Base-by-base conservation (phyloP, 2,113 vertebrate genomes). In the Colius striatus region DNA sequence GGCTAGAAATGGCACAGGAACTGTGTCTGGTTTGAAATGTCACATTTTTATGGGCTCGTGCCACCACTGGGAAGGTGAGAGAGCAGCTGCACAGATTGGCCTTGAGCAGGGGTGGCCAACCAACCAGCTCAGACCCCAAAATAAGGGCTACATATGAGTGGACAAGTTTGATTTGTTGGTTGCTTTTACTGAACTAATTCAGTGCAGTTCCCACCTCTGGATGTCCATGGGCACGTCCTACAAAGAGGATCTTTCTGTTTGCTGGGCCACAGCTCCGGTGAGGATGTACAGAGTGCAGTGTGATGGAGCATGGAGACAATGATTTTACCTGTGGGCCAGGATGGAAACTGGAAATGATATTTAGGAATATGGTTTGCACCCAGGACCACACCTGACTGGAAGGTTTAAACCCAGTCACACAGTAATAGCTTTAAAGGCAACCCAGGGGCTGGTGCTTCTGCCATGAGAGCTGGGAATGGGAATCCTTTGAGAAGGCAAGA, bases 401-500 rank as follows among this genome's bases (percentile, higher is more conserved):
- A 93, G 51, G 43, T 67, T 85, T 83, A 86, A 90, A 67, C 48
- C 14, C 84, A 84, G 53, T 45, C 2, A 2, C 6, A n/a, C 50
- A 63, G n/a, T 16, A 43, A n/a, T 6, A 29, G 26, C 70, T 92
- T 85, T 77, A 62, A 95, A 90, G 57, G 53, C 51, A 77, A 41
- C 16, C 3, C 63, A 68, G 45, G 53, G 70, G 50, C 17, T 2
- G 18, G 12, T 27, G 57, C 58, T 83, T 76, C 84, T 84, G 36
- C 50, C 20, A 18, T 1, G 13, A 61, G 55, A 21, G 54, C 41
- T 90, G 66, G 47, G 60, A 54, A 82, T 6, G 23, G 50, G 57
- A 91, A 90, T 66, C 73, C 86, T 91, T 57, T 27, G 73, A 68
- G 84, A 72, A 82, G 54, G 41, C 57, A 91, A 51, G 74, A 96